Percentiles rank a stretch among this genome's conserved stretches.
phyloP scores from a whole-genome alignment of 2,113 vertebrate species.

The Aptenodytes forsteri region DNA sequence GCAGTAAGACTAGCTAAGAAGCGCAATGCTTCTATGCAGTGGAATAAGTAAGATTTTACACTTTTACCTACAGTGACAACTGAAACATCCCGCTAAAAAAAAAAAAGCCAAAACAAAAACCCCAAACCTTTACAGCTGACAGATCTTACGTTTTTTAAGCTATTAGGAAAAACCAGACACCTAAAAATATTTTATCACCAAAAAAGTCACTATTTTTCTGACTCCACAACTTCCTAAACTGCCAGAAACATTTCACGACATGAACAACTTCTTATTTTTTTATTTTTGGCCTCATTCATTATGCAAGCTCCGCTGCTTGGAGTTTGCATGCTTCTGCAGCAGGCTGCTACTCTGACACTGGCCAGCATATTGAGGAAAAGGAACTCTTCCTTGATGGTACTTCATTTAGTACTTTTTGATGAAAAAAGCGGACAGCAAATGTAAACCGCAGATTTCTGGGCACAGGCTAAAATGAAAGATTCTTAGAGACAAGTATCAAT shows the following conservation, averaged over 20 bases:
- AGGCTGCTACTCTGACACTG: not conserved
- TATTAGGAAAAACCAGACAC: not conserved
- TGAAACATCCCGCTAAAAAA: not conserved
- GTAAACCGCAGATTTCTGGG: not conserved
- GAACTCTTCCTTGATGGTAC: not conserved
- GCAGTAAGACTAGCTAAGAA: not conserved
- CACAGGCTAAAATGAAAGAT: not conserved
- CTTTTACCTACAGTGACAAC: not conserved
- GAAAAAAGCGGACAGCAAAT: not conserved
- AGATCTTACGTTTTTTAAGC: not conserved
- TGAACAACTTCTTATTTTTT: not conserved
- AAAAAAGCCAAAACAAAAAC: not conserved
- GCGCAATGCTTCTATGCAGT: not conserved
- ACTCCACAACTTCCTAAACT: not conserved
- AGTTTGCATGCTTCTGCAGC: not conserved
- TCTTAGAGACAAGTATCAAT: not conserved
- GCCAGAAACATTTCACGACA: not conserved
- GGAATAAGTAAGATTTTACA: not conserved
- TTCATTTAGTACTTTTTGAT: not conserved
- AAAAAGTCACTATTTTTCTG: not conserved
- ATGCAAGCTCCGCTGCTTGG: not conserved
- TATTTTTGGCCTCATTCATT: not conserved
- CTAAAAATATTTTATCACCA: not conserved
- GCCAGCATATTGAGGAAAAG: rapidly evolving
- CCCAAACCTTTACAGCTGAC: not conserved